Evolutionary conservation across 2,797 vertebrate genomes (phyloP).

Genomic region (Hephaestus fuliginosus): DNA sequence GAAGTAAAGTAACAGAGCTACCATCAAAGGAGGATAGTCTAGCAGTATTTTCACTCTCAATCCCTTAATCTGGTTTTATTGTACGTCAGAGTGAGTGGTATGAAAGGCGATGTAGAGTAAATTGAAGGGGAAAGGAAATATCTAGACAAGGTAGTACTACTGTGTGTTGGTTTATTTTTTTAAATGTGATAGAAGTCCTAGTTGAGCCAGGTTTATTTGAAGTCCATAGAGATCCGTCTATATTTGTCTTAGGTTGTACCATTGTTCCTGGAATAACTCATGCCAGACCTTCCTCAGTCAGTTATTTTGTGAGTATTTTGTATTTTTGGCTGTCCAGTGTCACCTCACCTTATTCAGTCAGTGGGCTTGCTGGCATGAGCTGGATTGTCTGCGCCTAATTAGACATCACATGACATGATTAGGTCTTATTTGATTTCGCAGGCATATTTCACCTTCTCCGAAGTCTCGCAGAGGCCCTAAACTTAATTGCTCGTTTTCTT

Average conservation of each 20-base stretch:
- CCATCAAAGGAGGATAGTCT: neutral
- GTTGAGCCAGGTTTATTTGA: neutral
- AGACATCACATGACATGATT: slow-evolving; percentile 1
- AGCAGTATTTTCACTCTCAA: neutral
- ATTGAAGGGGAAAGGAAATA: neutral
- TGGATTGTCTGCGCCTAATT: neutral
- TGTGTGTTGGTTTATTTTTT: neutral
- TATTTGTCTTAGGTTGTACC: neutral
- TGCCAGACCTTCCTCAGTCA: too few relatives aligned
- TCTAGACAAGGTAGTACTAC: neutral
- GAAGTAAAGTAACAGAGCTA: neutral
- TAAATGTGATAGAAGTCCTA: neutral
- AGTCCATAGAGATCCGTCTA: neutral
- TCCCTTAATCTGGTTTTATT: neutral
- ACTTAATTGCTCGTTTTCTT: neutral
- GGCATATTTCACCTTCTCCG: neutral
- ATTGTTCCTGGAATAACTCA: neutral
- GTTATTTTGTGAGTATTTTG: neutral
- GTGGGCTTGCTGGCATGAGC: neutral
- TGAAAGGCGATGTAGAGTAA: too few relatives aligned
- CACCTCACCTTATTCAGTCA: neutral
- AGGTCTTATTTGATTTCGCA: slow-evolving; percentile 5
- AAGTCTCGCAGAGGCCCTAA: neutral
- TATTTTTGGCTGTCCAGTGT: neutral
- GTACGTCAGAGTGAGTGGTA: neutral